A percentile compares a stretch with the other conserved stretches of the same genome.
These are phyloP conservation scores for Phoxinus phoxinus DNA, from an alignment of 2,113 vertebrate genomes.

Conservation along the genomic window DNA sequence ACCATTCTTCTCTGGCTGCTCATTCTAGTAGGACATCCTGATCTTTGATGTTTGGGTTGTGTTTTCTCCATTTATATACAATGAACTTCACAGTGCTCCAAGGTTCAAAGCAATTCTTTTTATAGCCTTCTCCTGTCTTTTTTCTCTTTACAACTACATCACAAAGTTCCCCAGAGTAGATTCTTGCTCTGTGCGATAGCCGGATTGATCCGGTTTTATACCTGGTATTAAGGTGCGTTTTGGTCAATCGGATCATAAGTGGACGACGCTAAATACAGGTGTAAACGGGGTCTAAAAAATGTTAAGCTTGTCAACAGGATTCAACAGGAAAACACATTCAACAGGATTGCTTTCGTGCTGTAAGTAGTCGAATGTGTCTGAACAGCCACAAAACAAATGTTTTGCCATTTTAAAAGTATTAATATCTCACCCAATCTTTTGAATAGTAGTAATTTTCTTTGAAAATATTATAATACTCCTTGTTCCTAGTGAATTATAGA, in stretches of 20 bases:
- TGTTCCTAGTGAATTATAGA: neutral
- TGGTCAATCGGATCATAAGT: no score
- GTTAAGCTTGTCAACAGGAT: no score
- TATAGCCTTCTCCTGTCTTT: slow-evolving; percentile 5
- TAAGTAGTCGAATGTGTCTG: no score
- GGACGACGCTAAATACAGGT: no score
- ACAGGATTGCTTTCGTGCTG: no score
- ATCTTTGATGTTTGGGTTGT: slow-evolving; percentile 32
- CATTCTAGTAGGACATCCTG: slow-evolving; percentile 13
- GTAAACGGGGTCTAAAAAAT: no score
- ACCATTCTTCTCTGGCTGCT: neutral
- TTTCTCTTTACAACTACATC: neutral
- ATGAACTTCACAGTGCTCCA: neutral
- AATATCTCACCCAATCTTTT: neutral
- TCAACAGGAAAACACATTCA: no score
- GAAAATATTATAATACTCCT: neutral
- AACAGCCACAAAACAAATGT: no score
- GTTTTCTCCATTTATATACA: neutral
- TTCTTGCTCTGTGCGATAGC: neutral
- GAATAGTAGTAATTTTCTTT: neutral
- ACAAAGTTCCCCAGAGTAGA: neutral
- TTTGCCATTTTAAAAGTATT: neutral
- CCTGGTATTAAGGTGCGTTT: no score
- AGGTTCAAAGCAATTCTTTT: slow-evolving; percentile 9
- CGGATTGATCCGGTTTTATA: neutral